Percentiles rank a stretch among this genome's conserved stretches.
phyloP scores from a whole-genome alignment of 2,888 invertebrate genomes.

The Notocelia uddmanniana region DNA sequence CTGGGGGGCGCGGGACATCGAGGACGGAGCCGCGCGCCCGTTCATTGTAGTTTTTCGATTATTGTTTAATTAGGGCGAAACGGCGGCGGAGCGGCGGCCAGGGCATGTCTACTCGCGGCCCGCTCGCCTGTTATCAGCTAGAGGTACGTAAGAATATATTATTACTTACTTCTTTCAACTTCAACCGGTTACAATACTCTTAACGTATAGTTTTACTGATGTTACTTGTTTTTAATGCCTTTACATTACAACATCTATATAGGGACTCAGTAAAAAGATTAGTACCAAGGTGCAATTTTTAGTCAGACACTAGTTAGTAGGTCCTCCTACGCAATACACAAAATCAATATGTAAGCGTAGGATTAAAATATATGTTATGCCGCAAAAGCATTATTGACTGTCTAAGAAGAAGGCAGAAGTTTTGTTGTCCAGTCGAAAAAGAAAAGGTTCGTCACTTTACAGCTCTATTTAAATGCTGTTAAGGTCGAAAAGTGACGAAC shows the following conservation, averaged over 20 bases:
- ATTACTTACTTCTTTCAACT: background rate
- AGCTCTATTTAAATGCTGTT: no score
- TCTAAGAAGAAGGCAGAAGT: background rate
- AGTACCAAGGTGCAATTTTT: background rate
- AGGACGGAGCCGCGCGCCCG: constrained; percentile 79
- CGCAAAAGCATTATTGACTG: no score
- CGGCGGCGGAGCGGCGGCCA: constrained; percentile 85
- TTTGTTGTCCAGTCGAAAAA: no score
- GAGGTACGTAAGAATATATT: background rate
- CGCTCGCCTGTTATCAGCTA: constrained; percentile 55
- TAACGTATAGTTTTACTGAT: background rate
- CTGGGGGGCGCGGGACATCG: constrained; percentile 16
- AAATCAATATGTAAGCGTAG: no score
- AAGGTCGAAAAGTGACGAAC: no score
- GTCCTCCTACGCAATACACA: no score
- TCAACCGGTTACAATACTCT: background rate
- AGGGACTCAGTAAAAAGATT: background rate
- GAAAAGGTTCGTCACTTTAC: no score
- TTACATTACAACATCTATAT: background rate
- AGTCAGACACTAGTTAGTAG: no score
- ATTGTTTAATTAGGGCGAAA: constrained; percentile 86
- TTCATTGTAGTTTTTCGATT: constrained; percentile 86
- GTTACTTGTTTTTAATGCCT: background rate
- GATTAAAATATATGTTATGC: no score
- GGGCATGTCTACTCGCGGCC: constrained; percentile 69